Base-by-base conservation (phyloP, 53 echinoderm and acorn worm genomes). In the Luidia sarsii region DNA sequence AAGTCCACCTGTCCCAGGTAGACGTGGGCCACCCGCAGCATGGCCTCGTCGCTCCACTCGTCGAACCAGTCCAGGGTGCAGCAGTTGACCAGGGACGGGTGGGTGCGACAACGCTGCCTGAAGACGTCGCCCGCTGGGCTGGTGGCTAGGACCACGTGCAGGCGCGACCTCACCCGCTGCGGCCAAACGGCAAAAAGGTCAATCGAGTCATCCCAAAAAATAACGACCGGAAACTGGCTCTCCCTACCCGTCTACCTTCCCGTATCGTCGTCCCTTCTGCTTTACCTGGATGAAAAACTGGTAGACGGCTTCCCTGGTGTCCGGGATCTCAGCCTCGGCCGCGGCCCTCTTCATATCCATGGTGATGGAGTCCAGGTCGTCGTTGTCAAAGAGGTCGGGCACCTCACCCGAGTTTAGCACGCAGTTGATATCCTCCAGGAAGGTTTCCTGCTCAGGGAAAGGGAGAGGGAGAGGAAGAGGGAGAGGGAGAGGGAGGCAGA, bases 41-140 rank as follows among this genome's bases (percentile, higher is more conserved):
- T 99, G 56, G 94, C 94, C 10, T 91, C 81, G 16, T 86, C 88
- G 15, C 81, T 91, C 99, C 99, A 97, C 48, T 97, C 91, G 70
- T 97, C 99, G 75, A 91, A 97, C 99, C 99, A 97, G 33, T 97
- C 99, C 23, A 97, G 56, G 16, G 99, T 97, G 41, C 99, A 97
- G 67, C 99, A 97, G 73, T 97, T 97, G 71, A 97, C 93, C 35
- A 97, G 43, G 15, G 99, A 97, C 11, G 99, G 99, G 38, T 97
- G 88, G 64, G 87, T 94, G 30, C 99, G 91, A 70, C 99, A 97
- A 29, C 99, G 86, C 85, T 97, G 99, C 18, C 99, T 79, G 87
- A 97, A 97, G 25, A 91, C 91, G 30, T 93, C 91, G 0, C 99
- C 99, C 1, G 99, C 99, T 6, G 99, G 99, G 66, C 99, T 97